Percentiles rank a stretch among this genome's conserved stretches.
Conservation (phyloP, 2,888 invertebrate species). For the Idaea biselata region DNA sequence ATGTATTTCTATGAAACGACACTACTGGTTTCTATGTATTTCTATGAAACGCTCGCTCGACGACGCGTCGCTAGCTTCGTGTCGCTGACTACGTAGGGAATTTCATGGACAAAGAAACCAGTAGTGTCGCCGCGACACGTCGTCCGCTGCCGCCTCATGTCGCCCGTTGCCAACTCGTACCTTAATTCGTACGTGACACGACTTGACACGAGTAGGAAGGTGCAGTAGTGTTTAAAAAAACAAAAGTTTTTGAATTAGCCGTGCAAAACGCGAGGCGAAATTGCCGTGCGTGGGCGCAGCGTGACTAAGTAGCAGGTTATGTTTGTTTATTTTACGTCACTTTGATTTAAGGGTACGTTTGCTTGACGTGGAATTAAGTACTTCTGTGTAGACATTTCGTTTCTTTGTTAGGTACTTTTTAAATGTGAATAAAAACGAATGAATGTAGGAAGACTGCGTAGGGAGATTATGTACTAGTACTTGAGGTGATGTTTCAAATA, state of each 20-base stretch:
- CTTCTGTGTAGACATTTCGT: not conserved
- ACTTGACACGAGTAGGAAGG: not conserved
- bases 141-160: too few relatives aligned
- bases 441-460: too few relatives aligned
- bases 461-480: too few relatives aligned
- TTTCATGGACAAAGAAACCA: too few relatives aligned
- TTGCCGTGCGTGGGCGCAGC: constrained; percentile 15
- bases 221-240: not conserved
- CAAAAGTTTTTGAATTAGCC: not conserved
- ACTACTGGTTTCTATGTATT: too few relatives aligned
- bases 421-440: not conserved
- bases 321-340: constrained; percentile 32
- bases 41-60: too few relatives aligned
- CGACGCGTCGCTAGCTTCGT: too few relatives aligned
- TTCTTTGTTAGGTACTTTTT: not conserved
- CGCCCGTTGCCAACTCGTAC: too few relatives aligned
- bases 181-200: not conserved
- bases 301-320: constrained; percentile 25
- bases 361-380: constrained; percentile 4
- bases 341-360: constrained; percentile 16
- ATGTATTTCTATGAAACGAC: too few relatives aligned
- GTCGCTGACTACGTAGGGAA: too few relatives aligned
- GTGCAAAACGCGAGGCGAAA: constrained; percentile 12
- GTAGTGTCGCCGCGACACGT: too few relatives aligned
- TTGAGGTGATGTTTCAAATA: too few relatives aligned